Conservation (phyloP, 2,888 invertebrate species). For the Notodromas monacha region DNA sequence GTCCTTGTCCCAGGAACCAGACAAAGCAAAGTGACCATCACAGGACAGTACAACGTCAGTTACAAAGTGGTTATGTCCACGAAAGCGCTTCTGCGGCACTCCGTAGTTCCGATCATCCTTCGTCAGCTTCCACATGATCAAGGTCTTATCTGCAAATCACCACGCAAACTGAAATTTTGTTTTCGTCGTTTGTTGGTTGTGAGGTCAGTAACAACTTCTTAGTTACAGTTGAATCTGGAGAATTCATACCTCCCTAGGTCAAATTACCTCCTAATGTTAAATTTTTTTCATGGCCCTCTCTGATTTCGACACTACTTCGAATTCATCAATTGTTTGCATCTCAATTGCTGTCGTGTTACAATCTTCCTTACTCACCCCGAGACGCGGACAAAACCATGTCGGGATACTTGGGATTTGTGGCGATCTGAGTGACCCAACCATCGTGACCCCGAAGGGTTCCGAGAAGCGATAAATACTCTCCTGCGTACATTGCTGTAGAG, state of each 20-base stretch:
- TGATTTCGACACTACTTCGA: too few species aligned
- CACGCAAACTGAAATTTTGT: too few species aligned
- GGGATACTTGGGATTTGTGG: conserved; percentile 90
- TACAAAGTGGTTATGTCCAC: conserved; percentile 94
- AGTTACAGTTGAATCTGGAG: too few species aligned
- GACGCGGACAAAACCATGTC: conserved; percentile 95
- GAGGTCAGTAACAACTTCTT: conserved; percentile 21
- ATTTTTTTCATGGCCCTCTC: too few species aligned
- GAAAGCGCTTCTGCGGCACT: conserved; percentile 69
- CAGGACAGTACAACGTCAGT: conserved; percentile 95
- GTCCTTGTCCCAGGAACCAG: conserved; percentile 98
- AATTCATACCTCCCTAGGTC: too few species aligned
- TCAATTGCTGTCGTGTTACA: too few species aligned
- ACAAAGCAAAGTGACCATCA: conserved; percentile 94
- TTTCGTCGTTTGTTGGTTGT: too few species aligned
- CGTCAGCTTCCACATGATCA: conserved; percentile 93
- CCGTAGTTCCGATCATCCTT: conserved; percentile 82
- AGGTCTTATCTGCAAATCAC: conserved; percentile 27
- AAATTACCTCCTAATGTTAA: too few species aligned
- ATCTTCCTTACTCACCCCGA: too few species aligned
- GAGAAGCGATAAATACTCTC: conserved; percentile 49
- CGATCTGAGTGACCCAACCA: conserved; percentile 98
- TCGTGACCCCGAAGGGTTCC: conserved; percentile 88
- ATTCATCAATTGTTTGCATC: too few species aligned
- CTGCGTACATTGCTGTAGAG: too few species aligned